Conservation (phyloP, 2,797 vertebrate species). For the Tinamus major region DNA sequence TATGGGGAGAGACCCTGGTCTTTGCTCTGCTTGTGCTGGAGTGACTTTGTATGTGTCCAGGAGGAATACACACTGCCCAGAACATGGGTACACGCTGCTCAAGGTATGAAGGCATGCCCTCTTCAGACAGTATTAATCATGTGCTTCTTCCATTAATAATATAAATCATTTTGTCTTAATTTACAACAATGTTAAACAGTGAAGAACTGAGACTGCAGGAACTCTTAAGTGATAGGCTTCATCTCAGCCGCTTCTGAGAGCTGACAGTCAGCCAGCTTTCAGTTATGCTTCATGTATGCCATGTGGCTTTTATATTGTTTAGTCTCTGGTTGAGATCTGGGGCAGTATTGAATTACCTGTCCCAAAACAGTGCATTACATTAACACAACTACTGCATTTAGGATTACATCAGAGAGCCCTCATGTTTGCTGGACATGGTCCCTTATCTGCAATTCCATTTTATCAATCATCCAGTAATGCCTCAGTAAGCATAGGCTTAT, state of each 20-base stretch:
- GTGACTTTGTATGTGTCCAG: accelerated
- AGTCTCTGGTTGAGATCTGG: conserved; percentile 4
- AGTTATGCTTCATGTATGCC: background rate
- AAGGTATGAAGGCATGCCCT: background rate
- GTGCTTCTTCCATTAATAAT: conserved; percentile 5
- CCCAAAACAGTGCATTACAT: background rate
- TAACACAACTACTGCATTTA: background rate
- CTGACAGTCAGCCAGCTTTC: conserved; percentile 19
- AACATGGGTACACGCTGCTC: background rate
- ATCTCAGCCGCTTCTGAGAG: conserved; percentile 50
- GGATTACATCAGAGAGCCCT: background rate
- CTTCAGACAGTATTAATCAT: conserved; percentile 25
- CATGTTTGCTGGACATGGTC: accelerated
- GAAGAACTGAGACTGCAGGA: background rate
- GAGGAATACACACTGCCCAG: background rate
- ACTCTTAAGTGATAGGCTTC: background rate
- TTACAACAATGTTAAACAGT: background rate
- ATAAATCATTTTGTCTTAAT: conserved; percentile 55
- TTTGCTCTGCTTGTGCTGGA: accelerated
- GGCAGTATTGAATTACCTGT: conserved; percentile 48
- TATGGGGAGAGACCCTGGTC: background rate
- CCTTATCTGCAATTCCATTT: accelerated
- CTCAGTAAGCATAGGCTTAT: accelerated
- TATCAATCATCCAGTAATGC: accelerated
- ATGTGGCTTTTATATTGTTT: conserved; percentile 60